Evolutionary conservation across 2,113 vertebrate genomes (phyloP).

Genomic region (Hemibagrus wyckioides): DNA sequence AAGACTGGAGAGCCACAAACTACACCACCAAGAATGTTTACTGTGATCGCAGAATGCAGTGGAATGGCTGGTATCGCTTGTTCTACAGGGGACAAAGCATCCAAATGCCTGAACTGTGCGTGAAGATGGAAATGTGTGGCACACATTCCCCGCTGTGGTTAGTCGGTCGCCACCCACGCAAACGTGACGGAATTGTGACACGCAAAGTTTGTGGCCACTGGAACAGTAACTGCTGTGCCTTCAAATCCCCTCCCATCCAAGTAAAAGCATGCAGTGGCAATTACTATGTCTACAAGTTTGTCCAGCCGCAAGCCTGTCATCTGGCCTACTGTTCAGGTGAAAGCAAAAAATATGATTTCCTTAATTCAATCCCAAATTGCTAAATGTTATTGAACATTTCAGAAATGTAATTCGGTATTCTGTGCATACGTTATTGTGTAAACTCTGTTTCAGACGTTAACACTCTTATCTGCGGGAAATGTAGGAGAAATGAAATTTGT

Average conservation of each 20-base stretch:
- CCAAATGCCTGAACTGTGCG: conserved; percentile 64
- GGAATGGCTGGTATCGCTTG: conserved; percentile 64
- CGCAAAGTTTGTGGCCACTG: conserved; percentile 56
- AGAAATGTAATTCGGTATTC: neutral
- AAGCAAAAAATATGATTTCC: neutral
- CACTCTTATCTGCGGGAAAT: conserved; percentile 60
- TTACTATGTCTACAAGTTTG: conserved; percentile 57
- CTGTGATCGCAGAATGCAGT: conserved; percentile 55
- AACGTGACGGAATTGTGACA: conserved; percentile 54
- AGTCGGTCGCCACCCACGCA: conserved; percentile 50
- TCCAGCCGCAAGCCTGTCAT: conserved; percentile 38
- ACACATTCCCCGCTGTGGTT: conserved; percentile 63
- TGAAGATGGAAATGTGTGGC: conserved; percentile 55
- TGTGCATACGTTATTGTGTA: neutral
- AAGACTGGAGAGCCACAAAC: conserved; percentile 62
- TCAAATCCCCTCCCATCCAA: conserved; percentile 57
- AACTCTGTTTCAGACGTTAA: conserved; percentile 57
- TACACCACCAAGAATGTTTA: conserved; percentile 46
- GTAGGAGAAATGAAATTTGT: conserved; percentile 57
- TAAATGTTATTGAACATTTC: neutral
- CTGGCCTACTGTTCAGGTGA: conserved; percentile 59
- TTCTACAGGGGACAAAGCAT: conserved; percentile 57
- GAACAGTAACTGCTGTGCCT: conserved; percentile 57
- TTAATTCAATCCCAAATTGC: neutral
- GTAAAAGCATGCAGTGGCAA: conserved; percentile 61